These are phyloP conservation scores for Pangasius macronema DNA, from an alignment of 2,797 vertebrate genomes.

Conservation along the genomic window DNA sequence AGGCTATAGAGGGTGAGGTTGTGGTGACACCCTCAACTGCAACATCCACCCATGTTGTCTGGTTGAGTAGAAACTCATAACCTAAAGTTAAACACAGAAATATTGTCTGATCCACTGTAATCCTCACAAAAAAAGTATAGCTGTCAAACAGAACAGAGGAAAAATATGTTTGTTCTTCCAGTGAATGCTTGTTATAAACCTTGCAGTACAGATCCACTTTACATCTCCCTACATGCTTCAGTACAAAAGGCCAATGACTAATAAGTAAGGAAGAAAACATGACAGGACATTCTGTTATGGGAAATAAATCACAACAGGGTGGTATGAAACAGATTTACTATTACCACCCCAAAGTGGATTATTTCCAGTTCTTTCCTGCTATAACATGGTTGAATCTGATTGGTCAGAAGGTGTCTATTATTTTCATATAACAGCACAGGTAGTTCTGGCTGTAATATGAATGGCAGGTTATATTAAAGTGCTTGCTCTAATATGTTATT, in stretches of 20 bases:
- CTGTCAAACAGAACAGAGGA: neutral
- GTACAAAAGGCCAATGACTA: neutral
- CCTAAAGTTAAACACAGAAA: slow-evolving; percentile 62
- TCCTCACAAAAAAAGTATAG: slow-evolving; percentile 5
- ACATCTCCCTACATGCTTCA: neutral
- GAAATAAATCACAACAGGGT: neutral
- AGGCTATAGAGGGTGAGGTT: slow-evolving; percentile 49
- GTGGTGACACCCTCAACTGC: slow-evolving; percentile 57
- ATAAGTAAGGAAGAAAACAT: neutral
- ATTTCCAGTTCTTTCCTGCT: neutral
- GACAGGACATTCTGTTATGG: neutral
- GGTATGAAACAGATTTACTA: neutral
- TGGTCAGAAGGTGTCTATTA: neutral
- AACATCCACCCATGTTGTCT: slow-evolving; percentile 72
- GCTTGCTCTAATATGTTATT: neutral
- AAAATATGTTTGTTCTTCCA: neutral
- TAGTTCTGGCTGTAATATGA: neutral
- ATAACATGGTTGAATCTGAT: neutral
- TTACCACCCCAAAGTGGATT: neutral
- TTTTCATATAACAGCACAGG: neutral
- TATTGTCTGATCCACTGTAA: slow-evolving; percentile 26
- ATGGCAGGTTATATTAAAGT: neutral
- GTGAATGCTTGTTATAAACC: neutral
- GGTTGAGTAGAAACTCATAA: slow-evolving; percentile 63
- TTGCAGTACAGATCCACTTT: neutral